Percentiles rank a stretch among this genome's conserved stretches.
phyloP scores from a whole-genome alignment of 2,888 invertebrate species.

The Leucoma salicis region DNA sequence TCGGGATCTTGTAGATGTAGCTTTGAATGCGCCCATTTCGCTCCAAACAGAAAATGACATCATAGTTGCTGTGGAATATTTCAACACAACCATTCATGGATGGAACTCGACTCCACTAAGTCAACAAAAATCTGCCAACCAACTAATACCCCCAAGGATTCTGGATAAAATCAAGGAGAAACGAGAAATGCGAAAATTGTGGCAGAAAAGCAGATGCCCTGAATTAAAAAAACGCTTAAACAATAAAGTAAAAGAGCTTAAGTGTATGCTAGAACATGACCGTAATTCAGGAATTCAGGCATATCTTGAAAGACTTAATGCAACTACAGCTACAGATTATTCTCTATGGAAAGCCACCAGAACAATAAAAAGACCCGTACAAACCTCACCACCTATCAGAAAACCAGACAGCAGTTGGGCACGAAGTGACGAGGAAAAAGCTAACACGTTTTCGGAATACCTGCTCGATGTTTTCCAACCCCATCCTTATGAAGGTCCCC shows the following conservation, averaged over 20 bases:
- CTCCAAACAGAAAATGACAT: neutral
- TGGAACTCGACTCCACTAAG: neutral
- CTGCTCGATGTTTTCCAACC: neutral
- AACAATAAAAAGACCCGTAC: neutral
- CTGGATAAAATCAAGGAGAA: neutral
- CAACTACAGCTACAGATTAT: neutral
- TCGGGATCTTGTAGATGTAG: neutral
- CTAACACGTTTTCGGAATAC: neutral
- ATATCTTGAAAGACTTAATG: neutral
- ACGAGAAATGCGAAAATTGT: neutral
- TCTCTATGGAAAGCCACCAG: neutral
- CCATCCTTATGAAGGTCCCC: neutral
- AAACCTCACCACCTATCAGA: neutral
- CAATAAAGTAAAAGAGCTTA: no score
- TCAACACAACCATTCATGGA: neutral
- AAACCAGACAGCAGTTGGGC: neutral
- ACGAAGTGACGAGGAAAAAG: neutral
- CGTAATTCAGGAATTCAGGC: neutral
- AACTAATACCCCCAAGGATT: neutral
- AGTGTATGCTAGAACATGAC: neutral
- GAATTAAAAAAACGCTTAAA: neutral
- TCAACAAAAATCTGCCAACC: neutral
- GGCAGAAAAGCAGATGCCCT: neutral
- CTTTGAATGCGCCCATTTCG: neutral
- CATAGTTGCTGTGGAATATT: neutral